phyloP scores from a whole-genome alignment of 2,888 invertebrate genomes.

The Meloe dianella region DNA sequence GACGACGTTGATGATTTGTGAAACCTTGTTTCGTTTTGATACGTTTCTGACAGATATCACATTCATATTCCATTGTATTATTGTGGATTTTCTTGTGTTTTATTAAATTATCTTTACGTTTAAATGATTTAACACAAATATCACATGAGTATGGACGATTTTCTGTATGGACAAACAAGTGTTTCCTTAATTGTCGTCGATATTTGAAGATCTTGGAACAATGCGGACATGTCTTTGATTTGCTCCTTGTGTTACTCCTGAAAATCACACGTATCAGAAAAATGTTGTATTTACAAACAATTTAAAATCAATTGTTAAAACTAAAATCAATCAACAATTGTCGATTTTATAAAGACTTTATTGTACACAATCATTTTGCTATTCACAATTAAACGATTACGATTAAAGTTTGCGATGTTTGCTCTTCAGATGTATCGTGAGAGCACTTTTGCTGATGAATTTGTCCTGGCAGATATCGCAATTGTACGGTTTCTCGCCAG shows the following conservation, averaged over 20 bases:
- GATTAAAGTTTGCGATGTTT: background rate
- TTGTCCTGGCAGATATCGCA: slow-evolving; percentile 44
- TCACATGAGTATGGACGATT: slow-evolving; percentile 1
- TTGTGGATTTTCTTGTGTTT: slow-evolving; percentile 32
- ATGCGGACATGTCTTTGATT: background rate
- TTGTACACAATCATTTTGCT: too few relatives aligned
- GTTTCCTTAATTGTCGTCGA: background rate
- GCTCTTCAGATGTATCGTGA: slow-evolving; percentile 45
- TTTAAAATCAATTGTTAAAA: background rate
- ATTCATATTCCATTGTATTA: slow-evolving; percentile 30
- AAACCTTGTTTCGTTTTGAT: slow-evolving; percentile 18
- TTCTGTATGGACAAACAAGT: background rate
- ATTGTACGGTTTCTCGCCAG: slow-evolving; percentile 53
- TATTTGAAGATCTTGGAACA: slow-evolving; percentile 7
- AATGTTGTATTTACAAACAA: too few relatives aligned
- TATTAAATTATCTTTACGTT: slow-evolving; percentile 19
- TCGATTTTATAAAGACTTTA: background rate
- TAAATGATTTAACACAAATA: slow-evolving; percentile 10
- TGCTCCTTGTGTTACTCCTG: background rate
- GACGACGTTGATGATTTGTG: background rate
- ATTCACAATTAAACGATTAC: background rate
- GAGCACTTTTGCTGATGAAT: slow-evolving; percentile 51
- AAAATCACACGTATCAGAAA: background rate
- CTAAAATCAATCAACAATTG: background rate
- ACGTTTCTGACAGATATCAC: slow-evolving; percentile 29